Conservation (phyloP, 2,797 vertebrate genomes). For the Serranus cabrilla region DNA sequence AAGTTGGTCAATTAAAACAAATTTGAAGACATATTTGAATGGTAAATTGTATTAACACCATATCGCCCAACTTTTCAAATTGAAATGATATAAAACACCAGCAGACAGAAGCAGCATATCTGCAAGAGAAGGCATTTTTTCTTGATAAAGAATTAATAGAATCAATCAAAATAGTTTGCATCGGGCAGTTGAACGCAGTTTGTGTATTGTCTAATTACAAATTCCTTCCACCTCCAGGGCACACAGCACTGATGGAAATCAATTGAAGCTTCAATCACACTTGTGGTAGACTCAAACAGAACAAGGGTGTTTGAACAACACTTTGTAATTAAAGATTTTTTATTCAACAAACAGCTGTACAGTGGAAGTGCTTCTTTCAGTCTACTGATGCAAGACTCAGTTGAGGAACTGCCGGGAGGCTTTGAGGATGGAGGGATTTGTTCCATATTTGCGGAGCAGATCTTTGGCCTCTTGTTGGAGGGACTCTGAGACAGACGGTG, state of each 20-base stretch:
- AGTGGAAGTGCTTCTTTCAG: slow-evolving; percentile 29
- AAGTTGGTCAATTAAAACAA: neutral
- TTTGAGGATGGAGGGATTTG: slow-evolving; percentile 31
- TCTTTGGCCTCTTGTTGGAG: slow-evolving; percentile 79
- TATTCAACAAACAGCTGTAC: slow-evolving; percentile 56
- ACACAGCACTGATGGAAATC: neutral
- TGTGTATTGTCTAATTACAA: neutral
- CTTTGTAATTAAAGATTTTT: slow-evolving; percentile 27
- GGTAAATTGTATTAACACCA: too few species aligned
- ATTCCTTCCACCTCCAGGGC: neutral
- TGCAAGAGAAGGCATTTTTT: neutral
- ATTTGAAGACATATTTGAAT: too few species aligned
- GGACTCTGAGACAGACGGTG: slow-evolving; percentile 60
- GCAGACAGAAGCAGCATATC: neutral
- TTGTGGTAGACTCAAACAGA: slow-evolving; percentile 3
- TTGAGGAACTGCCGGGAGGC: slow-evolving; percentile 60
- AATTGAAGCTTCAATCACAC: neutral
- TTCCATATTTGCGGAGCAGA: slow-evolving; percentile 84
- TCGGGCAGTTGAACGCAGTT: neutral
- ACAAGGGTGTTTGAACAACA: neutral
- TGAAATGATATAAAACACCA: neutral
- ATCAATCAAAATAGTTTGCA: neutral
- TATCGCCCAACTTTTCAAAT: neutral
- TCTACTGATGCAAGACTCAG: neutral
- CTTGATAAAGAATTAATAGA: neutral